Evolutionary conservation across 1,140 invertebrate species (phyloP), one percentile per base, ranked within the genome.

Genomic region (Bilobella aurantiaca): DNA sequence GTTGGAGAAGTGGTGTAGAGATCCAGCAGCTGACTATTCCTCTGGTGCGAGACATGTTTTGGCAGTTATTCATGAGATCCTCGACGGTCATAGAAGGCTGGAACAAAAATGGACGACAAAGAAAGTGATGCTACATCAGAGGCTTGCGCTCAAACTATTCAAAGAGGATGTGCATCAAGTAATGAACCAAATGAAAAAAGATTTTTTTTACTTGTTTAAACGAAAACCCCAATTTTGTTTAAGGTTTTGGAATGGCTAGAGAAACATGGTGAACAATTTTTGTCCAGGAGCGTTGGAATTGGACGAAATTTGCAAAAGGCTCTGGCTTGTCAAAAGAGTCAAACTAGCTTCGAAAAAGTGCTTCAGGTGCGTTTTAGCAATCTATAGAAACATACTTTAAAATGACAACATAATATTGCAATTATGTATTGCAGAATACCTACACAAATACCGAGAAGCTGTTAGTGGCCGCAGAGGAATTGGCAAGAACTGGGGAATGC

Each of bases 401-500:
- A 57, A 16, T 61, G 59, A 32, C n/a, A n/a, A n/a, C n/a, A n/a
- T n/a, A n/a, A n/a, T n/a, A n/a, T n/a, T n/a, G n/a, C n/a, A n/a
- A n/a, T 42, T 42, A 42, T 42, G 34, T 42, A 42, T 80, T 82
- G 27, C 81, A 98, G 87, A 98, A 98, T 75, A 99, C 96, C 0
- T 97, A 98, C 75, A 96, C 93, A 28, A 99, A 99, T 80, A 95
- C 96, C 1, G 93, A 98, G 73, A 98, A 99, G 78, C 79, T 99
- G 23, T 79, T 98, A 27, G 88, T 90, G 0, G 95, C 95, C 0
- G 95, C 95, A 0, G 93, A 97, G 74, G 95, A 98, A 76, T 78
- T 98, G 65, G 94, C 94, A 1, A 87, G 93, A 58, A 96, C 93
- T 0, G 95, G 94, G 0, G 93, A 98, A 79, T 97, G 93, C 75